A percentile compares a stretch with the other conserved stretches of the same genome.
These are phyloP conservation scores for Platynereis dumerilii DNA, from an alignment of 2,888 invertebrate genomes.

Conservation along the genomic window DNA sequence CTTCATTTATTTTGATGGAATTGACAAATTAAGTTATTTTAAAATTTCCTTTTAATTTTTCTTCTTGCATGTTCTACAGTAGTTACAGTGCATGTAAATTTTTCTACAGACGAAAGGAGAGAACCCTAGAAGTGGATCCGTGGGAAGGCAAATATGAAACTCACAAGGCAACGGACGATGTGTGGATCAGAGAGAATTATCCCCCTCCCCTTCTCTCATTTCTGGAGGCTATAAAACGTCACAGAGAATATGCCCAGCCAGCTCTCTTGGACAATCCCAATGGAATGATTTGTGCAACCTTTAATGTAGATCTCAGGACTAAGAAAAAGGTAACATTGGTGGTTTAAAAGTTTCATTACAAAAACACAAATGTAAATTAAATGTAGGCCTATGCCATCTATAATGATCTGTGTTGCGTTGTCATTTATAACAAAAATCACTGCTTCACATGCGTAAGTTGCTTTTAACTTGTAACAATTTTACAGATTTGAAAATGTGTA, in stretches of 20 bases:
- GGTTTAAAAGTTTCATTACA: neutral
- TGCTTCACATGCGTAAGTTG: too few species aligned
- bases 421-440: too few species aligned
- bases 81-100: too few species aligned
- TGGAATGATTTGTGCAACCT: constrained; percentile 46
- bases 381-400: too few species aligned
- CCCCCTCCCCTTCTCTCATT: constrained; percentile 41
- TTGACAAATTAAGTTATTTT: too few species aligned
- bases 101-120: neutral
- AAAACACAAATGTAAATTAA: too few species aligned
- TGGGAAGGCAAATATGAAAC: constrained; percentile 24
- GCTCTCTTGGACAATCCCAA: constrained; percentile 51
- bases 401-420: too few species aligned
- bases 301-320: constrained; percentile 47
- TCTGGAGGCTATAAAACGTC: constrained; percentile 44
- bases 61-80: too few species aligned
- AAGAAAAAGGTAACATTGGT: constrained; percentile 50
- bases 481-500: too few species aligned
- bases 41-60: too few species aligned
- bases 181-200: constrained; percentile 49
- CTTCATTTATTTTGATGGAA: too few species aligned
- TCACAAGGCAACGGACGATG: constrained; percentile 46
- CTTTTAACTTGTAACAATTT: too few species aligned
- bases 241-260: constrained; percentile 52
- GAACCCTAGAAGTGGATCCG: constrained; percentile 13